phyloP scores from a whole-genome alignment of 2,888 invertebrate species.

The Cheilosia pagana region DNA sequence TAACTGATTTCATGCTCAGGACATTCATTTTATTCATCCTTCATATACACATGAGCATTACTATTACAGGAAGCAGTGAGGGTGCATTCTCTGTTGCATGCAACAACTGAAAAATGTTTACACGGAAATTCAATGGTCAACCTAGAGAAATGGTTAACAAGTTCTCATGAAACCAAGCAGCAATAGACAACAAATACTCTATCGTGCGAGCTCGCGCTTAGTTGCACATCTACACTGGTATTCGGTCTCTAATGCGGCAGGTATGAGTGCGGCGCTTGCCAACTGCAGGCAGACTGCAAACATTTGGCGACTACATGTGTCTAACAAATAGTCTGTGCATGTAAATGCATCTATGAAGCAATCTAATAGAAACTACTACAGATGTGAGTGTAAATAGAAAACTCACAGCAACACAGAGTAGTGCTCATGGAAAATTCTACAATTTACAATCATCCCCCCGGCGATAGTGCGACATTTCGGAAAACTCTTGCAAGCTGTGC shows the following conservation, averaged over 20 bases:
- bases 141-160: constrained; percentile 64
- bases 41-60: no score
- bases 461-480: constrained; percentile 37
- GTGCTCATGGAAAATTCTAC: constrained; percentile 46
- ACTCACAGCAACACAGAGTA: constrained; percentile 19
- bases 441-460: neutral
- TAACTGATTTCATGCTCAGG: neutral
- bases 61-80: neutral
- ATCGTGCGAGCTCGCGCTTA: neutral
- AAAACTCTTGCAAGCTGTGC: constrained; percentile 45
- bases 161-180: constrained; percentile 63
- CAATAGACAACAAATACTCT: constrained; percentile 36
- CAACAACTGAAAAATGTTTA: constrained; percentile 35
- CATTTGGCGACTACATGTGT: constrained; percentile 60
- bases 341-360: constrained; percentile 59
- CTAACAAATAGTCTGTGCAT: constrained; percentile 41
- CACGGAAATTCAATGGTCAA: constrained; percentile 71
- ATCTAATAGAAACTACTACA: constrained; percentile 45
- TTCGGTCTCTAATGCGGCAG: constrained; percentile 46
- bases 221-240: constrained; percentile 21
- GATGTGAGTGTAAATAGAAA: neutral
- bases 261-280: neutral
- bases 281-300: constrained; percentile 49
- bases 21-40: no score
- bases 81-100: neutral